A percentile compares a stretch with the other conserved stretches of the same genome.
phyloP scores from a whole-genome alignment of 2,888 invertebrate genomes.

The Eupeodes latifasciatus region DNA sequence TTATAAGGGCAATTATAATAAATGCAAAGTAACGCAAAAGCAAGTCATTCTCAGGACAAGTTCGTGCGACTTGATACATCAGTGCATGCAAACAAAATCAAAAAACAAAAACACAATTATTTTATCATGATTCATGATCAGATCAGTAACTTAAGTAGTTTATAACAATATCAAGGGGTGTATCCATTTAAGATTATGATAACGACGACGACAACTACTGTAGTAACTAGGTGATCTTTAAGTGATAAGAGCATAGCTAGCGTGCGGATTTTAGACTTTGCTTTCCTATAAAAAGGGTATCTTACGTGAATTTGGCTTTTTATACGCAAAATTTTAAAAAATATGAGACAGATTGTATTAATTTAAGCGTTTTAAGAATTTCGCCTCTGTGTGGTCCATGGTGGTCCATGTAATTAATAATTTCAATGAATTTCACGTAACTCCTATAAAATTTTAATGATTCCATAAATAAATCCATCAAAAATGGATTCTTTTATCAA shows the following conservation, averaged over 20 bases:
- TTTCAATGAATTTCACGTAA: too few species aligned
- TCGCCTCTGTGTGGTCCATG: too few species aligned
- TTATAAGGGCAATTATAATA: too few species aligned
- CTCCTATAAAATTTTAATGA: too few species aligned
- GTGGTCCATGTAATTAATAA: too few species aligned
- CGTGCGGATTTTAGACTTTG: background rate
- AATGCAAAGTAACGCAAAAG: too few species aligned
- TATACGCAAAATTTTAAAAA: too few species aligned
- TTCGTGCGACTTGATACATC: background rate
- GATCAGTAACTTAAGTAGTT: background rate
- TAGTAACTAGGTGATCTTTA: background rate
- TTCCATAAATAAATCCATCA: too few species aligned
- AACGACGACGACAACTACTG: too few species aligned
- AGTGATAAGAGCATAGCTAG: background rate
- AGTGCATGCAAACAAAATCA: background rate
- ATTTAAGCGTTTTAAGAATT: background rate
- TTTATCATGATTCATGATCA: too few species aligned
- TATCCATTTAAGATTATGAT: background rate
- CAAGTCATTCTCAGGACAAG: background rate
- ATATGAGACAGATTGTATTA: background rate
- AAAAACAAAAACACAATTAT: too few species aligned
- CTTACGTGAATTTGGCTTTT: background rate
- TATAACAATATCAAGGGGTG: background rate
- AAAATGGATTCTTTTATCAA: too few species aligned
- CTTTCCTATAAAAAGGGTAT: background rate